phyloP scores from a whole-genome alignment of 2,888 invertebrate species.

The Agriopis aurantiaria region DNA sequence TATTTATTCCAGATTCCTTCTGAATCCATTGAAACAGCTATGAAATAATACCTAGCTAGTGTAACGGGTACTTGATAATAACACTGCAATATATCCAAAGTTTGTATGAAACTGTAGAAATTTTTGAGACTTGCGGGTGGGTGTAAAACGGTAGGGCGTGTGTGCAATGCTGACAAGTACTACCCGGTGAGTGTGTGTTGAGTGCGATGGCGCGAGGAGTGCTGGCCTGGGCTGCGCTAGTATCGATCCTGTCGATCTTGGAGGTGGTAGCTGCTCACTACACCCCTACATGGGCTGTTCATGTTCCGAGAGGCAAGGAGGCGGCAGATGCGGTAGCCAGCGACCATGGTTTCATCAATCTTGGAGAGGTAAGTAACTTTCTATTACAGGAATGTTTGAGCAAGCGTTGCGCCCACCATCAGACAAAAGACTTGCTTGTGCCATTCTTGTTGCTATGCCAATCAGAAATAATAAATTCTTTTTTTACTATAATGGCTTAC shows the following conservation, averaged over 20 bases:
- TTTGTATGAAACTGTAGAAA: slow-evolving; percentile 11
- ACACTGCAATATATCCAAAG: background rate
- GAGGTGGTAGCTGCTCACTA: slow-evolving; percentile 83
- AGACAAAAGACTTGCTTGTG: background rate
- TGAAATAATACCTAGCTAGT: slow-evolving; percentile 18
- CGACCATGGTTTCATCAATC: slow-evolving; percentile 94
- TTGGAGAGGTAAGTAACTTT: slow-evolving; percentile 91
- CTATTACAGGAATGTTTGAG: background rate
- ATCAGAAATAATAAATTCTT: background rate
- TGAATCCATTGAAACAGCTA: slow-evolving; percentile 24
- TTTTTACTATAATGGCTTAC: background rate
- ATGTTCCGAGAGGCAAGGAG: slow-evolving; percentile 89
- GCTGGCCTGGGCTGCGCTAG: slow-evolving; percentile 66
- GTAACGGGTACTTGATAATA: background rate
- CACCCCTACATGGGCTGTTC: slow-evolving; percentile 95
- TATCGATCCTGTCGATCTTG: slow-evolving; percentile 63
- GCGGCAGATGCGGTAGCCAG: slow-evolving; percentile 91
- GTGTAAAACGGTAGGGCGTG: slow-evolving; percentile 57
- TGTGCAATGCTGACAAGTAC: slow-evolving; percentile 84
- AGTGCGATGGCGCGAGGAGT: slow-evolving; percentile 78
- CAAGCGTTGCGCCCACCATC: background rate
- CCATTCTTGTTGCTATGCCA: background rate
- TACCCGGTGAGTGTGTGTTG: slow-evolving; percentile 75
- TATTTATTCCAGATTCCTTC: slow-evolving; percentile 35
- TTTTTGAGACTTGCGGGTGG: slow-evolving; percentile 45